Conservation (phyloP, 1,140 invertebrate species). For the Drosophila setifemur region DNA sequence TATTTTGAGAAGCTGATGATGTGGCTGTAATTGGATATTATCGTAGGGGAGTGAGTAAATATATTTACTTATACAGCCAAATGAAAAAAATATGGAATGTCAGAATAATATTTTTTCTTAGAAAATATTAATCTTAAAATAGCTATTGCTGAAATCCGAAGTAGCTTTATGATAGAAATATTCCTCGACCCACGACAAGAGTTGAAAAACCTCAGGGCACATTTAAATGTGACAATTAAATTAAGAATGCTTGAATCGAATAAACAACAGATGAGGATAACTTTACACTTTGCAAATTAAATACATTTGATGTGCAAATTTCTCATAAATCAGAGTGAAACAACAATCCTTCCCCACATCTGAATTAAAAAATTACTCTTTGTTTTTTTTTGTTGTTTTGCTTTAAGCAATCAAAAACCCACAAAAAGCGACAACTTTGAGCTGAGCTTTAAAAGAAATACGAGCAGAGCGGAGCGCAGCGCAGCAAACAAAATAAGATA, state of each 20-base stretch:
- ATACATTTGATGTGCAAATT: constrained; percentile 41
- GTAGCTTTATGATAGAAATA: too few relatives aligned
- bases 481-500: constrained; percentile 39
- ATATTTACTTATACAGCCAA: too few relatives aligned
- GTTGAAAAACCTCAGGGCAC: constrained; percentile 1
- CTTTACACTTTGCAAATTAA: constrained; percentile 15
- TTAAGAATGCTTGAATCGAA: constrained; percentile 23
- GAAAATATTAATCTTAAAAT: background rate
- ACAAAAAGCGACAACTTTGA: constrained; percentile 55
- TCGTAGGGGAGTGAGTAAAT: background rate
- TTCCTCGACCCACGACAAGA: constrained; percentile 1
- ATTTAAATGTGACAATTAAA: constrained; percentile 47
- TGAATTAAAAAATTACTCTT: constrained; percentile 43
- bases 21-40: constrained; percentile 45
- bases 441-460: constrained; percentile 64
- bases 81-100: background rate
- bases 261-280: constrained; percentile 12
- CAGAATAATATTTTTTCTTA: background rate
- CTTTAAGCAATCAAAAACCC: constrained; percentile 44
- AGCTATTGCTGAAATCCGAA: too few relatives aligned
- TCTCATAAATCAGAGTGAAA: constrained; percentile 41
- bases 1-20: constrained; percentile 39
- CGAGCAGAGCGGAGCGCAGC: constrained; percentile 15
- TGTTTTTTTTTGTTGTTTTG: constrained; percentile 40
- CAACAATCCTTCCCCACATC: constrained; percentile 14